Evolutionary conservation across 2,797 vertebrate genomes (phyloP), one percentile per base, ranked within the genome.

Genomic region (Coendou prehensilis): DNA sequence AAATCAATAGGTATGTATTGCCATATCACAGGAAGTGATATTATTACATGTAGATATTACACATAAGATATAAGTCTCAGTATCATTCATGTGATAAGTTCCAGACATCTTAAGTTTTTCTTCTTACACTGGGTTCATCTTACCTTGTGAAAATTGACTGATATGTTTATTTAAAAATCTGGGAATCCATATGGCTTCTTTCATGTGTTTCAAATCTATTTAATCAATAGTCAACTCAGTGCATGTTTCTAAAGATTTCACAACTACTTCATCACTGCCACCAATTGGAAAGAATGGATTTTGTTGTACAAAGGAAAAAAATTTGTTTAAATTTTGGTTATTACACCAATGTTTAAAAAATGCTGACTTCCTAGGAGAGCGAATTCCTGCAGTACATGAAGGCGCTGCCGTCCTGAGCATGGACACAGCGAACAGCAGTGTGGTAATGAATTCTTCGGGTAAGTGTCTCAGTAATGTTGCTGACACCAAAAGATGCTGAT

Each of bases 401-500:
- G 75, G 45, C 20, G 56, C 64, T 45, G 73, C 79, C 78, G 79
- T 96, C 89, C 91, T 13, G 59, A 86, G 63, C 85, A 76, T 2
- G 47, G 81, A 59, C 45, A 69, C 63, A 91, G 89, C 23, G 87
- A 94, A 64, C 85, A 76, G 69, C 81, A 18, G 10, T 3, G 28
- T 64, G 18, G 5, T 52, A 93, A 96, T 88, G 75, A 96, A 80
- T 82, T 95, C 93, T 95, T 47, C 2, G 45, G 75, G 87, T 61
- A 93, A 93, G 96, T n/a, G 79, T 93, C 96, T 96, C 96, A 64
- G 89, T 64, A 88, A 86, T 26, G 54, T 30, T 86, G 78, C 90
- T 95, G 82, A 97, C 69, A 95, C 75, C 73, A 61, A 89, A 80
- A 94, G 54, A 69, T 6, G 94, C 95, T 97, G 97, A 97, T 79